Base-by-base conservation (phyloP, 2,888 invertebrate genomes). In the Rhingia rostrata region DNA sequence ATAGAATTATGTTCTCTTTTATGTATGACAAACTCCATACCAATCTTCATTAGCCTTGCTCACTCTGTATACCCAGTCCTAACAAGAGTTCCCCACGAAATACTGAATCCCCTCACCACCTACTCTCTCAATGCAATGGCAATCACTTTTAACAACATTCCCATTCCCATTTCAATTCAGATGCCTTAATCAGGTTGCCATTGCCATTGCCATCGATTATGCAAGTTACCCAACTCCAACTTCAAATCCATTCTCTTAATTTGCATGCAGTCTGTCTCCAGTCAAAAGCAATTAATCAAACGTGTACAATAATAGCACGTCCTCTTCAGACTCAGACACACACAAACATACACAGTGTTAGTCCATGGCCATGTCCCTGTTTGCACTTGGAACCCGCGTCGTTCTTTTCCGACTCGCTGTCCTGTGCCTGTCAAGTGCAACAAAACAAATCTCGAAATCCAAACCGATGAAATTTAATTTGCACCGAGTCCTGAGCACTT, bases 391-490 rank as follows among this genome's bases (percentile, higher is more conserved):
- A n/a, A n/a, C 37, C 43, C 49, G 6, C 51, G 54, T 79, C 61
- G 45, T 41, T 30, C 58, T 22, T 22, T 60, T 66, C 63, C 66
- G 41, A 77, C 72, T 64, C 54, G 67, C 67, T 41, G 45, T 51
- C 9, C 73, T 67, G 61, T 73, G 45, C 9, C 73, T 67, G 61
- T 73, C 67, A 79, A 79, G 58, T 74, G 79, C 83, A 79, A 73
- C 53, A 69, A 73, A 61, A 56, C 63, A 60, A 73, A 64, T 22
- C 22, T 22, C 22, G 22, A 22, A 22, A 22, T 67, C 63, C 56
- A 32, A 66, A 73, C 61, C 73, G 66, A 83, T 79, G 53, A 69
- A 83, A 83, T 79, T 83, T 73, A 83, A 83, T 83, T 83, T 83
- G 73, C 69, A 79, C 69, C 63, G 30, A 69, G 67, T 73, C 56